Percentiles rank a stretch among this genome's conserved stretches.
Conservation (phyloP, 2,888 invertebrate species). For the Rhodophaea formosa region DNA sequence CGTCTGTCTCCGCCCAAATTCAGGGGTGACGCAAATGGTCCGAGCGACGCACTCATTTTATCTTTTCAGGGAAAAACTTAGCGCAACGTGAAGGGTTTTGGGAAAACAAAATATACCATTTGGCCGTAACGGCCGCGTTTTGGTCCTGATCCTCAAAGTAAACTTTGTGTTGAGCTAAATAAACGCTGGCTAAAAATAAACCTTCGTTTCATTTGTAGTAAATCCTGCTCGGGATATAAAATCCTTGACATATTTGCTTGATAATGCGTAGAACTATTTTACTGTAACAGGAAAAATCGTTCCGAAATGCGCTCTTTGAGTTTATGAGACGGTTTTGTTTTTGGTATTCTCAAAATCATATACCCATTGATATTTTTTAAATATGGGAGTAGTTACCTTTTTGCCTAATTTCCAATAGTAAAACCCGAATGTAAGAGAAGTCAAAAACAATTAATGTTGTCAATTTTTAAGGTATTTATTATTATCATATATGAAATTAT, state of each 20-base stretch:
- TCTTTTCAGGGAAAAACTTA: conserved; percentile 33
- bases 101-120: conserved; percentile 27
- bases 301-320: not conserved
- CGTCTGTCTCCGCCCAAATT: conserved; percentile 56
- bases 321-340: too few relatives aligned
- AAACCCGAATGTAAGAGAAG: too few relatives aligned
- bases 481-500: too few relatives aligned
- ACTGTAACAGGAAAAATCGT: not conserved
- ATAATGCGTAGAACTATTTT: not conserved
- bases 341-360: too few relatives aligned
- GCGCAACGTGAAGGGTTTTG: conserved; percentile 24
- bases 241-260: not conserved
- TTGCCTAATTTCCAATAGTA: too few relatives aligned
- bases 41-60: conserved; percentile 47
- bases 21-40: conserved; percentile 54
- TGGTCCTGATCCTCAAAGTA: conserved; percentile 18
- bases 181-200: conserved; percentile 26
- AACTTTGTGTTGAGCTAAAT: conserved; percentile 22
- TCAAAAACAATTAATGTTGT: too few relatives aligned
- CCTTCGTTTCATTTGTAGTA: conserved; percentile 17
- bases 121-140: conserved; percentile 23
- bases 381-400: too few relatives aligned
- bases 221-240: not conserved
- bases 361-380: too few relatives aligned
- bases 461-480: too few relatives aligned